Evolutionary conservation across 2,888 invertebrate species (phyloP), one percentile per base, ranked within the genome.

Genomic region (Piscicola geometra): DNA sequence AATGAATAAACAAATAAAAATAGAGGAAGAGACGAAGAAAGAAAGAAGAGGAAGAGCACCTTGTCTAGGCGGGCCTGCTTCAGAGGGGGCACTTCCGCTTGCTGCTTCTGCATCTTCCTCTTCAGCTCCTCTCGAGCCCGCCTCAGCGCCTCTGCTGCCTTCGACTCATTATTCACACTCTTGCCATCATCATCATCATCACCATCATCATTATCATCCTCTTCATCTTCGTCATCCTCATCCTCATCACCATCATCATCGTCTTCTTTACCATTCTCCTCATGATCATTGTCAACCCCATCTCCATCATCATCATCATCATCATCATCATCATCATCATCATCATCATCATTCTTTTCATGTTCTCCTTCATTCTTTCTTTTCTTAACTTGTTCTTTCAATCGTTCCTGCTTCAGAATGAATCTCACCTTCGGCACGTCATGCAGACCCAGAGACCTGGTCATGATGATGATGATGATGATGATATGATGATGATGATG

Each of bases 371-470:
- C 41, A 41, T 41, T 41, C 15, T 41, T 41, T 41, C 15, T 41
- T 15, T 15, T 41, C 41, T 41, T 41, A 15, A 9, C 15, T 9
- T 9, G 9, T 25, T 56, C 25, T 25, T 56, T 56, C 25, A 56
- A 18, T 25, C 52, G n/a, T 41, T 52, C 52, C 30, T 71, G 52
- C 32, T 71, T 52, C 18, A 30, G 50, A 32, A 71, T 41, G 25
- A 21, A 71, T 28, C 25, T 41, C 50, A 69, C 33, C 52, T 71
- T 47, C n/a, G 50, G 32, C 9, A 33, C 56, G n/a, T 71, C 47
- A 28, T 89, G 18, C 73, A 99, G 87, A 0, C 98, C 98, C 69
- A 96, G 87, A 0, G 97, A 97, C 47, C 76, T 76, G 50, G 60
- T n/a, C n/a, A n/a, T n/a, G n/a, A n/a, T n/a, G n/a, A n/a, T n/a